Evolutionary conservation across 2,888 invertebrate genomes (phyloP).

Genomic region (Caenorhabditis sp.): DNA sequence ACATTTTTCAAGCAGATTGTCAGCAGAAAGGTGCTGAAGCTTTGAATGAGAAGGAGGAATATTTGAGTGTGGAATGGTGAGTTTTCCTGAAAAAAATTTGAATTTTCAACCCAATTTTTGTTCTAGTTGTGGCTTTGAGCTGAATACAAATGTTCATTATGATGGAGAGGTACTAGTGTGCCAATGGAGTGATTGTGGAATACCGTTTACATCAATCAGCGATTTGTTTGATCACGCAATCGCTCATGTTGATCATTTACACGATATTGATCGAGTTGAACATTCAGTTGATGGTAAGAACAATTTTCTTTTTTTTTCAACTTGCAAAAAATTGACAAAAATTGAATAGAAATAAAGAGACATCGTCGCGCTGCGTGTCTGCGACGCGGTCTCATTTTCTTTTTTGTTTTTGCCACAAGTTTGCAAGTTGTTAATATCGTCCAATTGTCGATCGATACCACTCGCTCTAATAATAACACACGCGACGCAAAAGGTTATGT

Average conservation of each 20-base stretch:
- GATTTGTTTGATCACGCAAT: slow-evolving; percentile 46
- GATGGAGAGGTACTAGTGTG: slow-evolving; percentile 54
- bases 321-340: no score
- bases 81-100: neutral
- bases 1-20: slow-evolving; percentile 47
- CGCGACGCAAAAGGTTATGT: no score
- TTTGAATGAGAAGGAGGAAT: slow-evolving; percentile 36
- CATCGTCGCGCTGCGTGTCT: no score
- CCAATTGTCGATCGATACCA: no score
- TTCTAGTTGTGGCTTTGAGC: slow-evolving; percentile 50
- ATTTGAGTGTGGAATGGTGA: slow-evolving; percentile 18
- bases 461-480: no score
- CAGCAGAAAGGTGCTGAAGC: slow-evolving; percentile 46
- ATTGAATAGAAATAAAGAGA: no score
- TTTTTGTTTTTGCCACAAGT: no score
- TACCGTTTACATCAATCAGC: slow-evolving; percentile 39
- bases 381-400: no score
- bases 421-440: no score
- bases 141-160: slow-evolving; percentile 34
- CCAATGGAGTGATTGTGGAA: slow-evolving; percentile 50
- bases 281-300: no score
- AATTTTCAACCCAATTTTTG: no score
- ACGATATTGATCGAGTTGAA: slow-evolving; percentile 22
- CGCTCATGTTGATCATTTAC: slow-evolving; percentile 40
- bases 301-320: no score